Conservation (phyloP, 2,113 vertebrate species). For the Trematocara nigrifrons region DNA sequence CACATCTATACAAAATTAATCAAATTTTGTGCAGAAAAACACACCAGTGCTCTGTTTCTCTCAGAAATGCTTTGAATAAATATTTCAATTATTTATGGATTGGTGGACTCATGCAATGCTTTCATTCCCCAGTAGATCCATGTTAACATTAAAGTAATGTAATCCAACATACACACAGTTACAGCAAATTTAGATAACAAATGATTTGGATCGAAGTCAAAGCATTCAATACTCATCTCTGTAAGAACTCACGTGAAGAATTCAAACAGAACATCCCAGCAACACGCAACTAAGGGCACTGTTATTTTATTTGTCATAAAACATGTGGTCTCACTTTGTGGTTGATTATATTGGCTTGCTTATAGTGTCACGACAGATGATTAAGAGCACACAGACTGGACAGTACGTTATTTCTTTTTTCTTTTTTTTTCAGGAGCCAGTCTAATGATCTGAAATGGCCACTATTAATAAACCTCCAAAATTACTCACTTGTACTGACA, state of each 20-base stretch:
- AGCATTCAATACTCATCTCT: background rate
- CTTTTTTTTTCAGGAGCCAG: background rate
- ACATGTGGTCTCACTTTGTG: constrained; percentile 68
- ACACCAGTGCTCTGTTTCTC: background rate
- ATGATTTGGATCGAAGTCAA: background rate
- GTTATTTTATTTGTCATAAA: constrained; percentile 35
- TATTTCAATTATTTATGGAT: background rate
- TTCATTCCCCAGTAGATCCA: background rate
- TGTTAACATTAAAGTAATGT: background rate
- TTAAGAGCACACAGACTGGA: constrained; percentile 22
- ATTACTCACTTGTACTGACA: background rate
- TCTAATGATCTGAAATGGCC: background rate
- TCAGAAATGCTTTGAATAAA: constrained; percentile 2
- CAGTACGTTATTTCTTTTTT: background rate
- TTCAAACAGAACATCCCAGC: constrained; percentile 7
- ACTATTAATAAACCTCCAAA: background rate
- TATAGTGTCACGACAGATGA: constrained; percentile 24
- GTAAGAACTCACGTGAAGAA: background rate
- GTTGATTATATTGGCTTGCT: constrained; percentile 62
- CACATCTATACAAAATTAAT: background rate
- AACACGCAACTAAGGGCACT: constrained; percentile 2
- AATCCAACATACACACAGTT: background rate
- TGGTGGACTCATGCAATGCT: background rate
- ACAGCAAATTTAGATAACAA: background rate
- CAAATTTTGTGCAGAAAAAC: background rate